These are phyloP conservation scores for Psilopsiagon aymara DNA, from an alignment of 2,113 vertebrate genomes.

Conservation along the genomic window DNA sequence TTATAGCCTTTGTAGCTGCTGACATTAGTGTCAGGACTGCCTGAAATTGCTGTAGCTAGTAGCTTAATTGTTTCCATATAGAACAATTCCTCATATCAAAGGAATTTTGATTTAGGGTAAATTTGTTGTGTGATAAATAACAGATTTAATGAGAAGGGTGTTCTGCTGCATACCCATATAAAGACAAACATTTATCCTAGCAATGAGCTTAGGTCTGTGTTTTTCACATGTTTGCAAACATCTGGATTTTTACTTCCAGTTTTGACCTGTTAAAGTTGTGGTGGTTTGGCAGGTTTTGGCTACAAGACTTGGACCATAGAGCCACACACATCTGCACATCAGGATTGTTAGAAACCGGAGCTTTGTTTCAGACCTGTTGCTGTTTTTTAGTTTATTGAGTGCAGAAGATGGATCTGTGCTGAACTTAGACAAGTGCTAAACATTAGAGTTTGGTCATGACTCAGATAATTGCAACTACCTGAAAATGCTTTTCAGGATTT, in stretches of 20 bases:
- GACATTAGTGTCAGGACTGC: slow-evolving; percentile 9
- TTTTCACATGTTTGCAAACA: background rate
- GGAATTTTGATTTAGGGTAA: slow-evolving; percentile 21
- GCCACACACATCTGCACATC: background rate
- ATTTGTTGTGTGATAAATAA: slow-evolving; percentile 36
- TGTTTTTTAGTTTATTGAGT: background rate
- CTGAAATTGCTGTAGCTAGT: slow-evolving; percentile 34
- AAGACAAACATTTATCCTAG: slow-evolving; percentile 34
- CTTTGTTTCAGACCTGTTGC: background rate
- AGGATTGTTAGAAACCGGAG: background rate
- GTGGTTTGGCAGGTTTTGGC: background rate
- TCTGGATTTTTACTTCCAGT: background rate
- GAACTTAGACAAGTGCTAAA: background rate
- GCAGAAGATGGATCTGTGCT: background rate
- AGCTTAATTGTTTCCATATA: slow-evolving; percentile 51
- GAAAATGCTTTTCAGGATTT: background rate
- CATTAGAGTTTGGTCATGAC: background rate
- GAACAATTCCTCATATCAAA: slow-evolving; percentile 33
- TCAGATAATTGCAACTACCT: background rate
- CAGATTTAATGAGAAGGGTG: slow-evolving; percentile 29
- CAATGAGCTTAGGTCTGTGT: background rate
- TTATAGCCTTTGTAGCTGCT: background rate
- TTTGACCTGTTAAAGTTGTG: background rate
- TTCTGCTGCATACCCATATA: background rate
- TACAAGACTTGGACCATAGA: background rate